Evolutionary conservation across 2,113 vertebrate genomes (phyloP).

Genomic region (Laticauda laticaudata): DNA sequence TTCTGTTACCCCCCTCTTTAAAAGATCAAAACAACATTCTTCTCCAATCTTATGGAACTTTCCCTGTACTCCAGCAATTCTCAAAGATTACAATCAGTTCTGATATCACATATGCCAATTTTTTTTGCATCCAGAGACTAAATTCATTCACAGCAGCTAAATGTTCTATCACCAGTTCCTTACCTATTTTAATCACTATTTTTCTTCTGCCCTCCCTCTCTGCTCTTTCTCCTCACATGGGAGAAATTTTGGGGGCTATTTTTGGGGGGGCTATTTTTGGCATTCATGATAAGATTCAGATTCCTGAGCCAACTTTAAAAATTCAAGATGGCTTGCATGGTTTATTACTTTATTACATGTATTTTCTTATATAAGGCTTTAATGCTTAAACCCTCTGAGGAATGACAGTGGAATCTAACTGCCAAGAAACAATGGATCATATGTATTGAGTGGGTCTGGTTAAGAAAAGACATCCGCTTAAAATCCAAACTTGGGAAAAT

Average conservation of each 20-base stretch:
- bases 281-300: background rate
- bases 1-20: background rate
- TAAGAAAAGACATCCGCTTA: accelerated
- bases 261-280: background rate
- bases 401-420: background rate
- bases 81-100: background rate
- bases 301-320: background rate
- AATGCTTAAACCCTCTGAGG: background rate
- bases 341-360: background rate
- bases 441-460: background rate
- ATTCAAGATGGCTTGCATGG: background rate
- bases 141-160: background rate
- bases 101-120: background rate
- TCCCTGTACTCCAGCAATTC: background rate
- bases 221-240: background rate
- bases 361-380: background rate
- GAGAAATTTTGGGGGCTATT: background rate
- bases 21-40: background rate
- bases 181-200: background rate
- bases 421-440: background rate
- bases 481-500: background rate
- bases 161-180: background rate
- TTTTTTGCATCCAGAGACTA: background rate
- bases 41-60: background rate
- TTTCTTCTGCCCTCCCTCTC: background rate